phyloP scores from a whole-genome alignment of 2,888 invertebrate species.

The Agonopterix alstromeriana region DNA sequence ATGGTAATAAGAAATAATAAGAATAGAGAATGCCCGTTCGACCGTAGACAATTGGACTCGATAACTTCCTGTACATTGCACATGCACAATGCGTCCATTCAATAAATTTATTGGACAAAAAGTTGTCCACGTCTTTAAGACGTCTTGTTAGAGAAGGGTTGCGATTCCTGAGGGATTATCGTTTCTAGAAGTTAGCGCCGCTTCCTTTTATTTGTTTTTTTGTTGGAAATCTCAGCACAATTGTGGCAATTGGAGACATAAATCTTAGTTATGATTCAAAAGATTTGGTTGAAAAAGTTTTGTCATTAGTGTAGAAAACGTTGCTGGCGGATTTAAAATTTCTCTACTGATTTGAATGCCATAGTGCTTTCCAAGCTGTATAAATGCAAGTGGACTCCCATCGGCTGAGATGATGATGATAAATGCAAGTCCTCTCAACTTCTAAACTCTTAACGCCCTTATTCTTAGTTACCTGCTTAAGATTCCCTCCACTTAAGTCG shows the following conservation, averaged over 20 bases:
- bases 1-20: constrained; percentile 31
- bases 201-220: constrained; percentile 24
- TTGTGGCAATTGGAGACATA: constrained; percentile 31
- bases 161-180: constrained; percentile 53
- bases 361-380: too few relatives aligned
- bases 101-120: constrained; percentile 33
- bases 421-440: too few relatives aligned
- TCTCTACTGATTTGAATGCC: too few relatives aligned
- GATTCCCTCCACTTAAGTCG: too few relatives aligned
- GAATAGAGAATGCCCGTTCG: constrained; percentile 39
- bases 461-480: too few relatives aligned
- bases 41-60: constrained; percentile 52
- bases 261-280: constrained; percentile 19
- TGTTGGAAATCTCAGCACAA: constrained; percentile 13
- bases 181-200: constrained; percentile 59
- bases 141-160: constrained; percentile 36
- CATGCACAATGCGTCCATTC: constrained; percentile 56
- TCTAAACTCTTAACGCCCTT: too few relatives aligned
- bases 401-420: too few relatives aligned
- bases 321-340: too few relatives aligned
- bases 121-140: constrained; percentile 18
- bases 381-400: too few relatives aligned
- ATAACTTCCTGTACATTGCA: constrained; percentile 61
- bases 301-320: too few relatives aligned
- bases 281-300: constrained; percentile 5